phyloP scores from a whole-genome alignment of 2,888 invertebrate species.

The Gisinianus flammeolus region DNA sequence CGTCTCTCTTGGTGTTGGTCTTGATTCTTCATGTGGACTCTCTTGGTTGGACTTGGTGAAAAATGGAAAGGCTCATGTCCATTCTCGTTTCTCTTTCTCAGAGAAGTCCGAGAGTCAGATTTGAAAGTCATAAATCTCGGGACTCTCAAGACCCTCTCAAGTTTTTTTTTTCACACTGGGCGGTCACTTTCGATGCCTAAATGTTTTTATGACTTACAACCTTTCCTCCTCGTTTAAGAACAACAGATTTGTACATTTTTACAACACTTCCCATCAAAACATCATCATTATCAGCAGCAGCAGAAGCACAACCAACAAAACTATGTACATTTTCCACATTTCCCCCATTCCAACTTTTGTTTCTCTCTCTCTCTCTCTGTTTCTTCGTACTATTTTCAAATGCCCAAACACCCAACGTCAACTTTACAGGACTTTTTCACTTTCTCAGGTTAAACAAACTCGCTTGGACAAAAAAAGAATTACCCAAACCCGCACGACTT shows the following conservation, averaged over 20 bases:
- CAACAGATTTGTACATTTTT: conserved; percentile 58
- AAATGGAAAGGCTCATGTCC: conserved; percentile 32
- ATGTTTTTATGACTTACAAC: conserved; percentile 59
- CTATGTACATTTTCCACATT: too few species aligned
- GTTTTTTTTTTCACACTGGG: conserved; percentile 54
- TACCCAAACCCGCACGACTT: too few species aligned
- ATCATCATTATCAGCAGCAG: conserved; percentile 53
- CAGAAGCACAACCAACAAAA: not conserved
- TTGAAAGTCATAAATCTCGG: conserved; percentile 38
- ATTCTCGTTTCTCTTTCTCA: too few species aligned
- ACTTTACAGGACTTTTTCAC: too few species aligned
- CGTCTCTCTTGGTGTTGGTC: too few species aligned
- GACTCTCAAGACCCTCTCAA: conserved; percentile 23
- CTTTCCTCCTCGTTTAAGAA: conserved; percentile 54
- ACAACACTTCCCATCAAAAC: conserved; percentile 59
- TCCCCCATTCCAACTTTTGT: too few species aligned
- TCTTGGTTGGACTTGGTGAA: conserved; percentile 26
- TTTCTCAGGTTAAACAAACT: conserved; percentile 5
- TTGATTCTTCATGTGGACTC: too few species aligned
- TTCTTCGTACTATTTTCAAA: not conserved
- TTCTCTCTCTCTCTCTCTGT: conserved; percentile 1
- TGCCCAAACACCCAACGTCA: not conserved
- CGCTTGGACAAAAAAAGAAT: too few species aligned
- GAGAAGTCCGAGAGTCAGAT: not conserved
- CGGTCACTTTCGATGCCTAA: conserved; percentile 55